Base-by-base conservation (phyloP, 2,797 vertebrate genomes). In the Premnoplex brunnescens region DNA sequence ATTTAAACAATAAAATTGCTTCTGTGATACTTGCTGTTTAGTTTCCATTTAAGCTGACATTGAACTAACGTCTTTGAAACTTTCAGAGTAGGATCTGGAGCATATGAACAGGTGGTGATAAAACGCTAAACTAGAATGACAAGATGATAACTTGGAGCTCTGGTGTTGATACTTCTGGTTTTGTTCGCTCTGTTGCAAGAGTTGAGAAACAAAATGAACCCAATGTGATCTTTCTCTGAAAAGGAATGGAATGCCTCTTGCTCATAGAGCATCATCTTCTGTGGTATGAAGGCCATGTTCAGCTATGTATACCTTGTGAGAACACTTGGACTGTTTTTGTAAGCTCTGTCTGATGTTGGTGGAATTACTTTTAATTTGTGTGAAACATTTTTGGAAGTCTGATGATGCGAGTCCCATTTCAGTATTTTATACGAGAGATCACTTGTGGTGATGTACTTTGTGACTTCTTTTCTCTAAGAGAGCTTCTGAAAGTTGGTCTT, bases 101-200 rank as follows among this genome's bases (percentile, higher is more conserved):
- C 99, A 1, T 99, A 99, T 15, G 99, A 99, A 95, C 99, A 99
- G 97, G 99, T 99, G 85, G 99, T 99, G 96, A 99, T 99, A 48
- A 99, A 99, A 97, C 99, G 98, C 92, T 99, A 99, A 97, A 85
- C 68, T 88, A 72, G 60, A 85, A 82, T 14, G 27, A 56, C 81
- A 51, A 28, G 14, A 85, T 20, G 89, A 92, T 48, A 88, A 60
- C 58, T 5, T 55, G 68, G 43, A 91, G 23, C 41, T 52, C 41
- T 81, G 54, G 15, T 7, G 2, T 18, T 62, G 62, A 49, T 60
- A 43, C 14, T 46, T 68, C 62, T 59, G 49, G 6, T 81, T 36
- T 43, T 79, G 54, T 71, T 82, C 79, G 44, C 72, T 96, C 91
- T 67, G 37, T 68, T 83, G 55, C 84, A 85, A 94, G 68, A 85